These are phyloP conservation scores for Ceratotherium simum DNA, from an alignment of 2,113 vertebrate species.

Conservation along the genomic window DNA sequence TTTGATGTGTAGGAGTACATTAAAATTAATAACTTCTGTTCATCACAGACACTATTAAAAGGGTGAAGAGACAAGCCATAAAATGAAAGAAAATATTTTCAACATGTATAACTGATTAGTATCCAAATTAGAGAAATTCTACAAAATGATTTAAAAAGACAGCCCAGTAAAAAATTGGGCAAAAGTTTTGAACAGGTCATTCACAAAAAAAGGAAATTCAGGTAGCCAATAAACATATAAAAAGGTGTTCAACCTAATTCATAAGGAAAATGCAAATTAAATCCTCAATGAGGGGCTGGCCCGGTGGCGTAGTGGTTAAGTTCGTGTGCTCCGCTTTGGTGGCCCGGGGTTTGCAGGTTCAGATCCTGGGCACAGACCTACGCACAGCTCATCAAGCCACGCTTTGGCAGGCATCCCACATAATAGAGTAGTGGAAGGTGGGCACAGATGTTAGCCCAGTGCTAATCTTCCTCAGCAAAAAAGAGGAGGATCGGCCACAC, in stretches of 20 bases:
- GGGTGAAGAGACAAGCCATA: background rate
- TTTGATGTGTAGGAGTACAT: background rate
- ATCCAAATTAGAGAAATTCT: slow-evolving; percentile 14
- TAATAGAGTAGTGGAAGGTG: no score
- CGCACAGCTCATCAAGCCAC: no score
- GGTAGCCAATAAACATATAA: background rate
- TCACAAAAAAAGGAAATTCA: background rate
- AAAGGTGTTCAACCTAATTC: background rate
- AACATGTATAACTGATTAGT: background rate
- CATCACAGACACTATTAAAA: background rate
- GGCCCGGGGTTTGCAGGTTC: no score
- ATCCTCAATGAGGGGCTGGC: background rate
- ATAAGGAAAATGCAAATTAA: background rate
- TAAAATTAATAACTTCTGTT: background rate
- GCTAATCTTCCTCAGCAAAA: no score
- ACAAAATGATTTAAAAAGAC: background rate
- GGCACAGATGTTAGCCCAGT: no score
- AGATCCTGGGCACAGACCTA: no score
- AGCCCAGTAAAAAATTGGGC: background rate
- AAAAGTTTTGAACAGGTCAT: background rate
- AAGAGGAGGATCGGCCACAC: no score
- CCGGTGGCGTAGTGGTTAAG: no score
- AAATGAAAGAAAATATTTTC: slow-evolving; percentile 14
- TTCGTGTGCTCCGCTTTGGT: no score
- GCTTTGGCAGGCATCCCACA: no score